These are phyloP conservation scores for Oreonectes daqikongensis DNA, from an alignment of 2,797 vertebrate species.

Conservation along the genomic window DNA sequence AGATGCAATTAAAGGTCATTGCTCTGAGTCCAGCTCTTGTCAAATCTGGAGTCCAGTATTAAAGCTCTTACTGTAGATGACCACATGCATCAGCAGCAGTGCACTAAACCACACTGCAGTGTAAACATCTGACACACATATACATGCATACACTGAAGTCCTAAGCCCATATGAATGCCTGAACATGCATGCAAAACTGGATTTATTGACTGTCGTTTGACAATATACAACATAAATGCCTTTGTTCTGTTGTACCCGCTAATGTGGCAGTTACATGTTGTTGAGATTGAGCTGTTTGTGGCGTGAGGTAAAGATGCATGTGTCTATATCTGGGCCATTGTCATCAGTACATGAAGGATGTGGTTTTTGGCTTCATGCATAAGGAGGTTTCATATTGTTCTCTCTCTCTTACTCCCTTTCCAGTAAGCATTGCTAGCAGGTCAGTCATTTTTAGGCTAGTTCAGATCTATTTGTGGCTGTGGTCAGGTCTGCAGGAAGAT, in stretches of 20 bases:
- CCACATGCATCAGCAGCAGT: slow-evolving; percentile 11
- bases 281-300: slow-evolving; percentile 11
- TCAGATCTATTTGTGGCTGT: slow-evolving; percentile 56
- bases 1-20: slow-evolving; percentile 44
- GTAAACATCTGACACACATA: slow-evolving; percentile 14
- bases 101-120: slow-evolving; percentile 27
- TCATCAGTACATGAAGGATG: slow-evolving; percentile 44
- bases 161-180: background rate
- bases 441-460: slow-evolving; percentile 58
- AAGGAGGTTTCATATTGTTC: slow-evolving; percentile 39
- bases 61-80: slow-evolving; percentile 13
- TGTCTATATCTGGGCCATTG: slow-evolving; percentile 38
- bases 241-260: background rate
- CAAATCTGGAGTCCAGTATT: slow-evolving; percentile 27
- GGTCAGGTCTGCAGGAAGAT: slow-evolving; percentile 56
- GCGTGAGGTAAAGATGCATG: background rate
- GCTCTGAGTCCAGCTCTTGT: slow-evolving; percentile 30
- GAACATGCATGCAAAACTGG: background rate
- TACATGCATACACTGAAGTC: slow-evolving; percentile 13
- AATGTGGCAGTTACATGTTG: background rate
- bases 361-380: slow-evolving; percentile 48
- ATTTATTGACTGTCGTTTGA: no score
- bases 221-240: no score
- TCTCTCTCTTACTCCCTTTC: slow-evolving; percentile 1
- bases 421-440: slow-evolving; percentile 54